These are phyloP conservation scores for Saccopteryx bilineata DNA, from an alignment of 2,113 vertebrate genomes.

Conservation along the genomic window DNA sequence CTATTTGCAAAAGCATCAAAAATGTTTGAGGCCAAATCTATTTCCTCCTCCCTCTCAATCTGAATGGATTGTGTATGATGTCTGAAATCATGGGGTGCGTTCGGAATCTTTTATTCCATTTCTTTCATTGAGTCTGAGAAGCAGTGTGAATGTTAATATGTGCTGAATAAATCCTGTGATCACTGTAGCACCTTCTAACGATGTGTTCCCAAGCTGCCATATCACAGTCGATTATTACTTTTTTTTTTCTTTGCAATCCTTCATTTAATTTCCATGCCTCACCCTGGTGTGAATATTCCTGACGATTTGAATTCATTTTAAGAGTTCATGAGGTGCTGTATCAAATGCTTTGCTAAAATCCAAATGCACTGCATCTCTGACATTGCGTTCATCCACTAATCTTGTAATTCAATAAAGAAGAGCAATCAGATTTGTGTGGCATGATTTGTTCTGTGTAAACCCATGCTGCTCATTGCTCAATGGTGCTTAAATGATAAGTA, in stretches of 20 bases:
- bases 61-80: slow-evolving; percentile 17
- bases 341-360: slow-evolving; percentile 71
- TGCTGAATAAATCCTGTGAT: slow-evolving; percentile 55
- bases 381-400: slow-evolving; percentile 66
- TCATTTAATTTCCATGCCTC: slow-evolving; percentile 63
- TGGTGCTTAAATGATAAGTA: slow-evolving; percentile 75
- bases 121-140: slow-evolving; percentile 50
- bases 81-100: not conserved
- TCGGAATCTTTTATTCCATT: slow-evolving; percentile 45
- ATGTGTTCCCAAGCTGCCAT: slow-evolving; percentile 31
- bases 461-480: slow-evolving; percentile 66
- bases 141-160: slow-evolving; percentile 38
- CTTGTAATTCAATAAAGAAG: slow-evolving; percentile 80
- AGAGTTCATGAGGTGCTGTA: slow-evolving; percentile 59
- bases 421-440: slow-evolving; percentile 76
- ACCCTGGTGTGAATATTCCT: slow-evolving; percentile 48
- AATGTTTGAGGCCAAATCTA: not conserved
- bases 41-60: not conserved
- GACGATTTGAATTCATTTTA: slow-evolving; percentile 69
- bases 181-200: slow-evolving; percentile 56
- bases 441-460: slow-evolving; percentile 74
- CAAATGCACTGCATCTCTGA: slow-evolving; percentile 66
- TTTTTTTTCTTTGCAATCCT: slow-evolving; percentile 58
- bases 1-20: slow-evolving; percentile 47
- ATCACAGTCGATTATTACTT: slow-evolving; percentile 36